Conservation (phyloP, 2,797 vertebrate genomes). For the Falco columbarius region DNA sequence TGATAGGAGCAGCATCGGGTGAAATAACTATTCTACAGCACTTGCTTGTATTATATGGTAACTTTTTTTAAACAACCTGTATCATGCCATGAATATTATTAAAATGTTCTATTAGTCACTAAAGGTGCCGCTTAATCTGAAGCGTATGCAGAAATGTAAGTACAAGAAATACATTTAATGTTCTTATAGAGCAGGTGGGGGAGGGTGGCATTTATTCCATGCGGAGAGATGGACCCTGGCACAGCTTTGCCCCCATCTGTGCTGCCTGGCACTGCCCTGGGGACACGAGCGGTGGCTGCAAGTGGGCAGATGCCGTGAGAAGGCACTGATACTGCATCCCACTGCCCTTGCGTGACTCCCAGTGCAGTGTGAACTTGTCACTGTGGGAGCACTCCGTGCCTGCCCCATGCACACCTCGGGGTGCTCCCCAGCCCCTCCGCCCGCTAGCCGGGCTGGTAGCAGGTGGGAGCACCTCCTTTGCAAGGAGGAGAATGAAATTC, state of each 20-base stretch:
- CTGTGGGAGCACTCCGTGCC: not conserved
- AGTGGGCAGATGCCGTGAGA: rapidly evolving
- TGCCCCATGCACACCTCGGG: not conserved
- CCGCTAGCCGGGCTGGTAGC: rapidly evolving
- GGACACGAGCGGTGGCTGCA: not conserved
- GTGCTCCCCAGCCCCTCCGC: rapidly evolving
- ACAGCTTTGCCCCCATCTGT: rapidly evolving
- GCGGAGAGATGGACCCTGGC: not conserved
- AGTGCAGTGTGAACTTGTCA: rapidly evolving
- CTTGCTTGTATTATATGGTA: not conserved
- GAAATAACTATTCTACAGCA: not conserved
- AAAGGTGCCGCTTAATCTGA: not conserved
- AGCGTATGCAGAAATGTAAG: not conserved
- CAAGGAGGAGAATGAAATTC: not conserved
- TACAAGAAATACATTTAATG: not conserved
- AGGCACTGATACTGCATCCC: rapidly evolving
- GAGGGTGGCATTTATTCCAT: rapidly evolving
- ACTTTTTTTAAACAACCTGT: not conserved
- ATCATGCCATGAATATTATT: constrained; percentile 7
- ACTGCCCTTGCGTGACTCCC: rapidly evolving
- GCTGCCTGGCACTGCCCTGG: not conserved
- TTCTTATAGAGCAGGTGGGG: not conserved
- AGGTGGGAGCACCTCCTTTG: rapidly evolving
- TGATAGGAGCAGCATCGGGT: not conserved
- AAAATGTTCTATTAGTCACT: constrained; percentile 18